These are phyloP conservation scores for Eilema depressum DNA, from an alignment of 2,888 invertebrate species.

Conservation along the genomic window DNA sequence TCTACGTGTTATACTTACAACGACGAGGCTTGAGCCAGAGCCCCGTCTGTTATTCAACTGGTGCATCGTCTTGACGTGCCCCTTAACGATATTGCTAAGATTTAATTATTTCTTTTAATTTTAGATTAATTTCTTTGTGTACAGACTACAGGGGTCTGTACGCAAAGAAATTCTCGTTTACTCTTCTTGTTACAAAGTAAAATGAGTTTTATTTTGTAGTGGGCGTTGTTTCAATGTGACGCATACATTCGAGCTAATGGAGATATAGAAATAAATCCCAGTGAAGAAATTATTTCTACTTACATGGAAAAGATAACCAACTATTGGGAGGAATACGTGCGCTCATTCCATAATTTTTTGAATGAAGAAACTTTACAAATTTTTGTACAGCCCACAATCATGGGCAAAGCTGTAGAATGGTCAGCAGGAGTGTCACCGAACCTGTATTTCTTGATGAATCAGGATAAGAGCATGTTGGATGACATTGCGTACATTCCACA, in stretches of 20 bases:
- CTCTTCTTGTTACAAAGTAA: neutral
- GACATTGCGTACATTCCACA: conserved; percentile 87
- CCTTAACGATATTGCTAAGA: no score
- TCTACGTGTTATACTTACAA: no score
- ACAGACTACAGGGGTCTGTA: no score
- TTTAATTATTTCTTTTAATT: no score
- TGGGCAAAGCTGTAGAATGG: conserved; percentile 93
- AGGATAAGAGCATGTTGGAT: conserved; percentile 87
- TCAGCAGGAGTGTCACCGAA: conserved; percentile 92
- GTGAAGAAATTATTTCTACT: conserved; percentile 85
- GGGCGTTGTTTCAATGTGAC: conserved; percentile 88
- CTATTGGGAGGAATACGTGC: conserved; percentile 90
- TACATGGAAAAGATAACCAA: conserved; percentile 88
- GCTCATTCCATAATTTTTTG: conserved; percentile 90
- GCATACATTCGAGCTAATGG: conserved; percentile 79
- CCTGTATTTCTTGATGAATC: conserved; percentile 89
- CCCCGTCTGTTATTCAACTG: no score
- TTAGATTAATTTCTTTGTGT: no score
- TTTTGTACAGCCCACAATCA: conserved; percentile 94
- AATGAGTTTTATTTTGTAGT: conserved; percentile 68
- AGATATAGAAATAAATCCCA: conserved; percentile 86
- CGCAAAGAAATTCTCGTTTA: no score
- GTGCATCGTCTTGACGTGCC: no score
- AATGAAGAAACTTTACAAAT: conserved; percentile 90
- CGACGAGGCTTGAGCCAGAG: no score